Percentiles rank a stretch among this genome's conserved stretches.
Evolutionary conservation across 1,140 invertebrate species (phyloP).

Genomic region (Acyrthosiphon pisum): DNA sequence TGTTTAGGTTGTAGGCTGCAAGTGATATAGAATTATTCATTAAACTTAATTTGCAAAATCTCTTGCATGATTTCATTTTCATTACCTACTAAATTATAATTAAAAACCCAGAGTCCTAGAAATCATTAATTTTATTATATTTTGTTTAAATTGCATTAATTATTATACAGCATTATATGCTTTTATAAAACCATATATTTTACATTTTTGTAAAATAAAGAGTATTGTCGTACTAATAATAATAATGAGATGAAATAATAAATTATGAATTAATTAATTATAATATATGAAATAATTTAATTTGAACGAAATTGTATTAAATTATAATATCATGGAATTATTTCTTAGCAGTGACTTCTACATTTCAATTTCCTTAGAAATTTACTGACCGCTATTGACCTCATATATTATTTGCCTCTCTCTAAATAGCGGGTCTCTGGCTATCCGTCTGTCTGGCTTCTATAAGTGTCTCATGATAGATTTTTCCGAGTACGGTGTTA

Average conservation of each 20-base stretch:
- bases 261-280: too few relatives aligned
- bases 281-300: too few relatives aligned
- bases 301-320: not conserved
- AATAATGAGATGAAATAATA: too few relatives aligned
- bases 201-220: not conserved
- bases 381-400: not conserved
- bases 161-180: not conserved
- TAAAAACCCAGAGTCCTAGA: too few relatives aligned
- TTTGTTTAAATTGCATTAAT: not conserved
- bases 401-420: not conserved
- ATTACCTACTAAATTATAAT: too few relatives aligned
- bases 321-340: not conserved
- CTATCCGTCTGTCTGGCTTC: not conserved
- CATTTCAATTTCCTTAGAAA: not conserved
- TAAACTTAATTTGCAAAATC: too few relatives aligned
- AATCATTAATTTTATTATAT: not conserved
- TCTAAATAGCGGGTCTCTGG: not conserved
- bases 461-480: not conserved
- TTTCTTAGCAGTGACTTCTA: not conserved
- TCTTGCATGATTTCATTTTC: too few relatives aligned
- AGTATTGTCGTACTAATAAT: not conserved
- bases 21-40: too few relatives aligned
- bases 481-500: not conserved
- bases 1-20: too few relatives aligned
- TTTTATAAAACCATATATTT: not conserved